A percentile compares a stretch with the other conserved stretches of the same genome.
phyloP scores from a whole-genome alignment of 2,113 vertebrate genomes.

The Catharus bicknelli region DNA sequence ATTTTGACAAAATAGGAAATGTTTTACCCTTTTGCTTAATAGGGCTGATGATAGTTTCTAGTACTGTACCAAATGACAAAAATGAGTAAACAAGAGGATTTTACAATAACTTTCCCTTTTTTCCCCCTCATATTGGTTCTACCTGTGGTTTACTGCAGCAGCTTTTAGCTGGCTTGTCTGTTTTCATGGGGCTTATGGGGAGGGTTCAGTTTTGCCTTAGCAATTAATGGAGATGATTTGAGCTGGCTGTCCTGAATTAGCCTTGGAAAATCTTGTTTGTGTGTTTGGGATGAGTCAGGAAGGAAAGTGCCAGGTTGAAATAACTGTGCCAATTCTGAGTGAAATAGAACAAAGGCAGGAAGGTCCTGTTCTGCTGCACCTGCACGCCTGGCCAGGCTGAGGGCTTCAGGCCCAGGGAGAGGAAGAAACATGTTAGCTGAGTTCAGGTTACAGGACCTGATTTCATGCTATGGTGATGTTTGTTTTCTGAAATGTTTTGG shows the following conservation, averaged over 20 bases:
- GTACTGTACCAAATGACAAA: background rate
- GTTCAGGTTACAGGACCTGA: background rate
- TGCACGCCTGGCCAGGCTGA: background rate
- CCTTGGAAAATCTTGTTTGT: conserved; percentile 52
- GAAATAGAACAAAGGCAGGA: conserved; percentile 53
- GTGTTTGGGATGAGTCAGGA: conserved; percentile 60
- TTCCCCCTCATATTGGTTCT: fast-evolving
- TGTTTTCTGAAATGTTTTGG: conserved; percentile 7
- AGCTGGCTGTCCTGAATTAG: conserved; percentile 35
- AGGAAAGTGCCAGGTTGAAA: conserved; percentile 38
- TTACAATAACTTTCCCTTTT: background rate
- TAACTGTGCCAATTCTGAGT: conserved; percentile 31
- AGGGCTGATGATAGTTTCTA: background rate
- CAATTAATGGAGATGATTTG: conserved; percentile 18
- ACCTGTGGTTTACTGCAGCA: background rate
- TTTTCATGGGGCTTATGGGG: background rate
- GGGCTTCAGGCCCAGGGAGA: background rate
- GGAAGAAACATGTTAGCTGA: background rate
- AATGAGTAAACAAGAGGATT: background rate
- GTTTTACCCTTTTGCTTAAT: background rate
- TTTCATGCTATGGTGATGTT: background rate
- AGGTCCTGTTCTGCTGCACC: conserved; percentile 54
- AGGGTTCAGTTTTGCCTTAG: background rate
- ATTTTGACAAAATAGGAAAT: background rate
- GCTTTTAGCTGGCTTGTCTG: background rate